phyloP scores from a whole-genome alignment of 2,888 invertebrate species.

The Apocheima hispidaria region DNA sequence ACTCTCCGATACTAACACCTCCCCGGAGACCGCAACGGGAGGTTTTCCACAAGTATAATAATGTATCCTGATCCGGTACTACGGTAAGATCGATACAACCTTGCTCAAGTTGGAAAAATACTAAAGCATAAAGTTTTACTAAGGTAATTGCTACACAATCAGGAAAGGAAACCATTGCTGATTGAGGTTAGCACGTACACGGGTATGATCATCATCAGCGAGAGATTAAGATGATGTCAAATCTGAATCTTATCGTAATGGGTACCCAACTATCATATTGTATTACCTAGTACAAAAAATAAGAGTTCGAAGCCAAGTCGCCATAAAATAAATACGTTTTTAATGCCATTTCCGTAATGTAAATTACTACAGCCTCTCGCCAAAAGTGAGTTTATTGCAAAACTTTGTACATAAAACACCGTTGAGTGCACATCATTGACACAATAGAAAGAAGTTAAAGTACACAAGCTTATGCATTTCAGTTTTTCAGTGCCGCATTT shows the following conservation, averaged over 20 bases:
- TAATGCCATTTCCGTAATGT: slow-evolving; percentile 34
- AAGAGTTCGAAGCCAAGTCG: not conserved
- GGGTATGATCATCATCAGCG: not conserved
- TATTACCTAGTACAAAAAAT: not conserved
- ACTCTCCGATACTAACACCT: slow-evolving; percentile 51
- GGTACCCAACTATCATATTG: not conserved
- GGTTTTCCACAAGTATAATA: slow-evolving; percentile 69
- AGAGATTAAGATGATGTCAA: too few species aligned
- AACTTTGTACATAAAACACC: slow-evolving; percentile 50
- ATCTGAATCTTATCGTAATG: too few species aligned
- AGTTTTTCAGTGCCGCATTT: not conserved
- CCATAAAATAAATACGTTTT: slow-evolving; percentile 31
- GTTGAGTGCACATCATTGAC: slow-evolving; percentile 50
- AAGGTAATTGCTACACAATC: not conserved
- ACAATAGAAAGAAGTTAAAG: slow-evolving; percentile 15
- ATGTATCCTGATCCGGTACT: slow-evolving; percentile 55
- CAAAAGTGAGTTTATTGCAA: slow-evolving; percentile 47
- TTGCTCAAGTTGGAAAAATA: slow-evolving; percentile 33
- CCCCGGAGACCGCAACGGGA: slow-evolving; percentile 64
- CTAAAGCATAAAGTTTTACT: not conserved
- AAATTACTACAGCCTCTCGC: slow-evolving; percentile 42
- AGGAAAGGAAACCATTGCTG: not conserved
- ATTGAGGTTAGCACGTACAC: too few species aligned
- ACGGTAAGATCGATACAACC: slow-evolving; percentile 50
- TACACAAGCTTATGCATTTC: slow-evolving; percentile 14